These are phyloP conservation scores for Rhyacophila evoluta DNA, from an alignment of 2,888 invertebrate genomes.

Conservation along the genomic window DNA sequence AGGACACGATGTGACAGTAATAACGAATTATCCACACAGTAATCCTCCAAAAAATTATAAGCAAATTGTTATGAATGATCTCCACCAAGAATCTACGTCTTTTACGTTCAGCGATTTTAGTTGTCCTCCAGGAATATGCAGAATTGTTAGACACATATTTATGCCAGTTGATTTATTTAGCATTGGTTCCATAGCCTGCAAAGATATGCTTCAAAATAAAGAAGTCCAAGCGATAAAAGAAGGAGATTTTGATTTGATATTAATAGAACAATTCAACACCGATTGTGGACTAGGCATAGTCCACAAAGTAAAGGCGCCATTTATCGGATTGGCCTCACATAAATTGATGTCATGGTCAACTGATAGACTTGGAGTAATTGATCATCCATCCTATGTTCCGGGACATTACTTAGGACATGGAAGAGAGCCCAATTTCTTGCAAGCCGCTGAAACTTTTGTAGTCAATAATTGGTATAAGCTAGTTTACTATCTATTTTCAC, in stretches of 20 bases:
- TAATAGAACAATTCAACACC: slow-evolving; percentile 66
- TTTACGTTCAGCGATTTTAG: slow-evolving; percentile 41
- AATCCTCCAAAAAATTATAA: slow-evolving; percentile 69
- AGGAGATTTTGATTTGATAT: slow-evolving; percentile 63
- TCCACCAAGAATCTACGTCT: slow-evolving; percentile 43
- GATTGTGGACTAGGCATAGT: slow-evolving; percentile 65
- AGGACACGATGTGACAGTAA: slow-evolving; percentile 77
- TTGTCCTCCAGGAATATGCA: slow-evolving; percentile 31
- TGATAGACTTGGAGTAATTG: slow-evolving; percentile 65
- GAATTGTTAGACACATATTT: slow-evolving; percentile 38
- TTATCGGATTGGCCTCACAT: slow-evolving; percentile 69
- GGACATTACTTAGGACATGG: slow-evolving; percentile 63
- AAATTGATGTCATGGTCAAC: slow-evolving; percentile 66
- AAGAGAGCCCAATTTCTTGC: slow-evolving; percentile 58
- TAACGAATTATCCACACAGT: slow-evolving; percentile 73
- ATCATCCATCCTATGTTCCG: slow-evolving; percentile 66
- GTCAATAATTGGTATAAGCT: slow-evolving; percentile 57
- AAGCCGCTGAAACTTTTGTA: slow-evolving; percentile 59
- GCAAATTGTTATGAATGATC: slow-evolving; percentile 68
- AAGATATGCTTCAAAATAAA: slow-evolving; percentile 42
- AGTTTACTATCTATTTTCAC: slow-evolving; percentile 58
- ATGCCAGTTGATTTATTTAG: slow-evolving; percentile 37
- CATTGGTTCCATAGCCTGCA: slow-evolving; percentile 41
- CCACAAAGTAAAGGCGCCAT: slow-evolving; percentile 63
- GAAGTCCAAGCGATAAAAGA: slow-evolving; percentile 45